Percentiles rank a stretch among this genome's conserved stretches.
phyloP scores from a whole-genome alignment of 2,888 invertebrate species.

The Chaitophorus viminalis region DNA sequence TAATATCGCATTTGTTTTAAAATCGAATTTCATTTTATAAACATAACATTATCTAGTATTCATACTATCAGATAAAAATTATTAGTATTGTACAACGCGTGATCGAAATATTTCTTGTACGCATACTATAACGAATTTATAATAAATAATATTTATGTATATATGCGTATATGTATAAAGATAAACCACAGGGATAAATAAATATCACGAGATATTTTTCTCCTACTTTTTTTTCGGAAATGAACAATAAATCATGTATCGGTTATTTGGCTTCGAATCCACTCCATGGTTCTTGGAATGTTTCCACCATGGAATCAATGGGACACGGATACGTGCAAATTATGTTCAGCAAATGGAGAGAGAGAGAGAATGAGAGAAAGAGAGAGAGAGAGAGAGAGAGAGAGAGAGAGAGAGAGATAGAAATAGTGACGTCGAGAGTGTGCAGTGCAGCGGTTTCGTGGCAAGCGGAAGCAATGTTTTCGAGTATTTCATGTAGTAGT shows the following conservation, averaged over 20 bases:
- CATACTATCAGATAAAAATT: too few species aligned
- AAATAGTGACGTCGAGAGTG: not conserved
- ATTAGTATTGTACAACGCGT: too few species aligned
- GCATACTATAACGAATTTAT: not conserved
- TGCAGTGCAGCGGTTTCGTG: not conserved
- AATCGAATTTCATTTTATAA: too few species aligned
- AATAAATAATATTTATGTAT: not conserved
- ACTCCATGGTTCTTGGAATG: conserved; percentile 47
- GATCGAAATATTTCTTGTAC: too few species aligned
- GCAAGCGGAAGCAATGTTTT: not conserved
- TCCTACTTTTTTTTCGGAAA: not conserved
- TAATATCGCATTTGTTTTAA: too few species aligned
- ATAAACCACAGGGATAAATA: not conserved
- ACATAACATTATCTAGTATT: too few species aligned
- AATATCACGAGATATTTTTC: not conserved
- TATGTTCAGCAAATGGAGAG: not conserved
- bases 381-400: not conserved
- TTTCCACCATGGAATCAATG: conserved; percentile 35
- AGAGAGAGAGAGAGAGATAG: not conserved
- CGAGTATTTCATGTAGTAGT: too few species aligned
- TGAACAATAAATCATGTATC: conserved; percentile 21
- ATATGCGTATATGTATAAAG: too few species aligned
- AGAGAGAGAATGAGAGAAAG: not conserved
- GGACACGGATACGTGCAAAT: conserved; percentile 5
- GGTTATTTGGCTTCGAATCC: conserved; percentile 33